Base-by-base conservation (phyloP, 2,888 invertebrate genomes). In the Nymphalis polychloros region DNA sequence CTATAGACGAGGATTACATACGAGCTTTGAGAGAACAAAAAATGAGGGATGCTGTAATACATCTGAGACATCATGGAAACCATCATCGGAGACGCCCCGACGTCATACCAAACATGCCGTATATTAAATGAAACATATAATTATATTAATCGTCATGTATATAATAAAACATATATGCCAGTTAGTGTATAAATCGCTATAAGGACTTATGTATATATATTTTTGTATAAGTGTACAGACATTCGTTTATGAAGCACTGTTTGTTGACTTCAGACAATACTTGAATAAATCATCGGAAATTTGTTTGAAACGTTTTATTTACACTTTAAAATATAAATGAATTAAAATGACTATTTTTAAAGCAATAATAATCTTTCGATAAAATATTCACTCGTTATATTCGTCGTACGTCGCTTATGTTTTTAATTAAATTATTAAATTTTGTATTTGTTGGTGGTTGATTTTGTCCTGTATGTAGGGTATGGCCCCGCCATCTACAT, bases 51-150 rank as follows among this genome's bases (percentile, higher is more conserved):
- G 81, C 89, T 1, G 81, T 88, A 67, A 90, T 92, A 76, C 92
- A 91, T 80, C 81, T 92, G 77, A 84, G 92, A 78, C 92, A 92
- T 73, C 91, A 91, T 73, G 91, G 91, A 50, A 77, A 81, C 20
- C 92, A 91, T 73, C 92, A 89, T 72, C 84, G 88, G 8, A 84
- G 88, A 76, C 90, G 88, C 78, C 82, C 86, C 13, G 91, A 91
- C 64, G 76, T 78, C 17, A 76, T 87, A 23, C 88, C 89, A 23
- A 87, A 89, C 72, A 80, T 85, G 76, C 88, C 90, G 59, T 91
- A 89, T 75, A 90, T 89, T 68, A 91, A 91, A 86, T 67, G 64
- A 74, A 76, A 31, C 48, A 46, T 63, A 66, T 41, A 41, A 41
- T 41, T 13, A 41, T 73, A 68, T 73, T 74, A 63, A 70, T 69